Base-by-base conservation (phyloP, 1,140 invertebrate species). In the Drosophila parabipectinata region DNA sequence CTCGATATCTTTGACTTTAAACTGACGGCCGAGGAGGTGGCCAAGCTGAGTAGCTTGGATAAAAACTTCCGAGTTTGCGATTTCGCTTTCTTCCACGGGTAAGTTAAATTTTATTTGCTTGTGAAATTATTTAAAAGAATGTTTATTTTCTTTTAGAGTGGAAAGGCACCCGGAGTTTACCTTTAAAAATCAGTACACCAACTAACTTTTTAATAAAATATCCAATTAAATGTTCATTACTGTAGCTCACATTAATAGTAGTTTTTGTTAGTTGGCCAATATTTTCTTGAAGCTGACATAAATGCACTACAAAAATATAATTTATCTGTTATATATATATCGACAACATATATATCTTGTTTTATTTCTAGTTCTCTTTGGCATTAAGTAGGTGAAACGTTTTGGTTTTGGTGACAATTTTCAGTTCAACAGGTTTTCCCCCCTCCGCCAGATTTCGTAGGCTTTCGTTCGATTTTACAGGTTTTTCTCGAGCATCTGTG, bases 121-220 rank as follows among this genome's bases (percentile, higher is more conserved):
- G 3, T 0, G 4, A 4, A 7, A 24, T 47, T 47, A 44, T 26
- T 18, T 57, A 0, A n/a, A 30, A 41, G 5, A 30, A 72, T 92
- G 92, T 79, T 92, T 92, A 3, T 74, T 93, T 83, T 93, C 92
- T 94, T 93, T 91, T 92, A 94, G 93, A 37, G 92, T 95, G 39
- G 90, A 93, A 21, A 93, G 93, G 21, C 95, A 96, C 92, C 95
- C 95, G 0, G 93, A 94, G 79, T 95, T 94, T 81, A 94, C 94
- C n/a, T 93, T 91, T 26, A 73, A 87, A 45, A 87, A 87, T 39
- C 66, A 88, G 54, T 88, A 63, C 44, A 87, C 72, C 45, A 69
- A 88, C 21, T 87, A 79, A 87, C 18, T 12, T 15, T 2, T 15
- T 37, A 10, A 26, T 37, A 37, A n/a, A 21, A 21, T 21, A 21